Evolutionary conservation across 2,113 vertebrate genomes (phyloP).

Genomic region (Capreolus pygargus): DNA sequence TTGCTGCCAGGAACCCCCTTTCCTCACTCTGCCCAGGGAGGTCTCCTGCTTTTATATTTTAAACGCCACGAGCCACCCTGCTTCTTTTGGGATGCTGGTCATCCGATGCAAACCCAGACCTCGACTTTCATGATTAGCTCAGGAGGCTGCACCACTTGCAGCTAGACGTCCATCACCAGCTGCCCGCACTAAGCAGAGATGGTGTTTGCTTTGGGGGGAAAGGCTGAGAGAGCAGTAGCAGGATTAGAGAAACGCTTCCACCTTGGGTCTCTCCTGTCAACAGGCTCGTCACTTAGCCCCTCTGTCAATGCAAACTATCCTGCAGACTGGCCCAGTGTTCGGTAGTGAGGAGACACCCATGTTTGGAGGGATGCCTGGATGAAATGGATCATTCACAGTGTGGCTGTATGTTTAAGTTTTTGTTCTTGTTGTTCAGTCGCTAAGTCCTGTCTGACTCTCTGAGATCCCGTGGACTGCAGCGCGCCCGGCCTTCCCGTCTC

Average conservation of each 20-base stretch:
- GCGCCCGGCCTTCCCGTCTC: background rate
- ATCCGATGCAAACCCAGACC: background rate
- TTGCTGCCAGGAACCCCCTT: background rate
- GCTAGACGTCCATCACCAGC: background rate
- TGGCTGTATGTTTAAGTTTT: background rate
- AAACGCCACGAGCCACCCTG: background rate
- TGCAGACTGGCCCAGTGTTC: background rate
- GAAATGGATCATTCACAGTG: background rate
- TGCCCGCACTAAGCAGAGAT: background rate
- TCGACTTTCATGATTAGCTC: background rate
- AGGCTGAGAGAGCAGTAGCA: background rate
- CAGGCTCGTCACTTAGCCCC: background rate
- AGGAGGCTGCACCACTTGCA: background rate
- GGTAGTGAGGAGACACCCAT: background rate
- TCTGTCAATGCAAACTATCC: background rate
- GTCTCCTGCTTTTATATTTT: background rate
- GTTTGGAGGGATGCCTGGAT: background rate
- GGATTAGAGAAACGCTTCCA: background rate
- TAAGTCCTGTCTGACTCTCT: background rate
- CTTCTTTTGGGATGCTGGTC: background rate
- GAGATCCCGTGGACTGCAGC: background rate
- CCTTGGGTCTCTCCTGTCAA: background rate
- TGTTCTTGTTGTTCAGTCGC: accelerated
- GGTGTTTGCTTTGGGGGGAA: background rate
- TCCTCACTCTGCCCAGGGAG: background rate